phyloP scores from a whole-genome alignment of 2,113 vertebrate genomes.

The Eublepharis macularius region DNA sequence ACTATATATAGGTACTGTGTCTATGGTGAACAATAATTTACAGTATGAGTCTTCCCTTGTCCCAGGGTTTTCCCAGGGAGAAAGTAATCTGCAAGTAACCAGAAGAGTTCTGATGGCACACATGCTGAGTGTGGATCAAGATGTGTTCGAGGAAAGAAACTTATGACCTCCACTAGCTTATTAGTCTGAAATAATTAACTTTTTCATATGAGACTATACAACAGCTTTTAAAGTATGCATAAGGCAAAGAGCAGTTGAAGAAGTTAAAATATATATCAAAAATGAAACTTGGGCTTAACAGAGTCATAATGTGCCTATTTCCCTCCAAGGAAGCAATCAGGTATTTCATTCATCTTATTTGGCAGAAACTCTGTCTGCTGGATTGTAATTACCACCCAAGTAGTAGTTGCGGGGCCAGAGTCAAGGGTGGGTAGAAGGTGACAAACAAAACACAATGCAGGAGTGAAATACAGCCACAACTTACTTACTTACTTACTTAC shows the following conservation, averaged over 20 bases:
- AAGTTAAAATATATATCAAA: neutral
- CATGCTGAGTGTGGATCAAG: neutral
- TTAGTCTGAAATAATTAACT: neutral
- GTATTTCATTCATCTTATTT: constrained; percentile 12
- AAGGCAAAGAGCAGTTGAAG: neutral
- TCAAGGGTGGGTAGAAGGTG: too few species aligned
- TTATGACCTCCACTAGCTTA: neutral
- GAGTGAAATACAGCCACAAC: too few species aligned
- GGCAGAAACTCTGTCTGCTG: neutral
- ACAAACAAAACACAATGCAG: too few species aligned
- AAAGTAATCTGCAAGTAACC: neutral
- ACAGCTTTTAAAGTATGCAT: neutral
- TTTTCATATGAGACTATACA: neutral
- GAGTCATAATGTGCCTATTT: neutral
- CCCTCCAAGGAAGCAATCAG: neutral
- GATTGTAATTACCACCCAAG: constrained; percentile 5
- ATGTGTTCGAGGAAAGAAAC: neutral
- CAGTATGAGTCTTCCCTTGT: neutral
- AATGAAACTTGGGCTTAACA: neutral
- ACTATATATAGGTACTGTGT: neutral
- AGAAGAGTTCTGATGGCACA: neutral
- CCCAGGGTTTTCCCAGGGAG: neutral
- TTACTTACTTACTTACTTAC: too few species aligned
- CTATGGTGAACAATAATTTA: neutral
- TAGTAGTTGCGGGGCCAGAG: too few species aligned